A percentile compares a stretch with the other conserved stretches of the same genome.
These are phyloP conservation scores for Oryzias melastigma DNA, from an alignment of 2,113 vertebrate genomes.

Conservation along the genomic window DNA sequence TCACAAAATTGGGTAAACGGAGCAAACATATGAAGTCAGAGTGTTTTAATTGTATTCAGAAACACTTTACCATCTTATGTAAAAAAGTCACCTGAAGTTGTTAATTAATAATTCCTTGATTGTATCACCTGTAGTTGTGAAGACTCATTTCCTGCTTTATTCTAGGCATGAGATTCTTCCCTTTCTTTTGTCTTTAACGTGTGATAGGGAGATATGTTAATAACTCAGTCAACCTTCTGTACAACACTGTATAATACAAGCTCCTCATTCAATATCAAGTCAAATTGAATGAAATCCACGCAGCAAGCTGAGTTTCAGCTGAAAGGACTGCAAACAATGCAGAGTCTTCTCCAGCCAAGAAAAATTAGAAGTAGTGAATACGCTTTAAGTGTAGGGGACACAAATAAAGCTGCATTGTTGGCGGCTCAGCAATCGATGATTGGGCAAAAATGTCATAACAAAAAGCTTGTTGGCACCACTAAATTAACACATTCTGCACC, in stretches of 20 bases:
- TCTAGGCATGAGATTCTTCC: background rate
- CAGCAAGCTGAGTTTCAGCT: constrained; percentile 10
- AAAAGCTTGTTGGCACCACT: constrained; percentile 32
- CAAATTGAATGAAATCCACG: constrained; percentile 1
- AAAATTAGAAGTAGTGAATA: constrained; percentile 3
- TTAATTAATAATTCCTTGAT: background rate
- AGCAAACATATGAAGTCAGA: no score
- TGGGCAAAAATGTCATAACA: constrained; percentile 22
- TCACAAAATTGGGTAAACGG: no score
- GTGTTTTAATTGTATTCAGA: no score
- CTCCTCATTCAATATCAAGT: background rate
- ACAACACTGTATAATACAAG: background rate
- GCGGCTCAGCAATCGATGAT: constrained; percentile 20
- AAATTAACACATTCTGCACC: constrained; percentile 31
- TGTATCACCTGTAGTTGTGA: background rate
- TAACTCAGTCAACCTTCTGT: no score
- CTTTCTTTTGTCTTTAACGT: no score
- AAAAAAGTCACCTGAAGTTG: background rate
- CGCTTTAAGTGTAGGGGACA: constrained; percentile 1
- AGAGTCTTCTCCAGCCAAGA: background rate
- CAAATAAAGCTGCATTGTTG: constrained; percentile 21
- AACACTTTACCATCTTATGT: no score
- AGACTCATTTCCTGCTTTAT: background rate
- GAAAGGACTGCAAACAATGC: constrained; percentile 5
- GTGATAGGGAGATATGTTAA: no score